Base-by-base conservation (phyloP, 2,113 vertebrate genomes). In the Pavo muticus region DNA sequence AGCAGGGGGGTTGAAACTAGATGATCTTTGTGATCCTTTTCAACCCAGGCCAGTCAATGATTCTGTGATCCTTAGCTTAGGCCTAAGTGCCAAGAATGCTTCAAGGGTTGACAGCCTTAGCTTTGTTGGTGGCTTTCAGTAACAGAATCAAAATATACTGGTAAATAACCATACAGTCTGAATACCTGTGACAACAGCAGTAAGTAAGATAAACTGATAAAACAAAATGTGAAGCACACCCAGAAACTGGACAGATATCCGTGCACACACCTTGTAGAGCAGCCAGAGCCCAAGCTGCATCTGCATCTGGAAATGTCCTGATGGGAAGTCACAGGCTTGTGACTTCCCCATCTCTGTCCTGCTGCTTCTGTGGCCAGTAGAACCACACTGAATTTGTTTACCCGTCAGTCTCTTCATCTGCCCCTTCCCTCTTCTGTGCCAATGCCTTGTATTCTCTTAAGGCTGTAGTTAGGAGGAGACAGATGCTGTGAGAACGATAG, bases 371-470 rank as follows among this genome's bases (percentile, higher is more conserved):
- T 18, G 27, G 9, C 45, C 50, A 45, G 48, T 20, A 87, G 63
- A 77, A 59, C 57, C 79, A 40, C 0, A 0, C 30, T 21, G 56
- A 14, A 47, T 61, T 87, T 77, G n/a, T 57, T 24, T 14, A 13
- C 18, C 27, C 8, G 4, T 39, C 17, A 70, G 35, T 15, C n/a
- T 21, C n/a, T 71, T 68, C 23, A 3, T 9, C 52, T 1, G 0
- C 16, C 25, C 39, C 40, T 27, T 24, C 50, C 39, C 14, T 57
- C 40, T 54, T 57, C 39, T 2, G 1, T 1, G 0, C 13, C 30
- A 40, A 17, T 25, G 35, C 57, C 59, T 67, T 23, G 2, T 6
- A 11, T 13, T 40, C 56, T 35, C 13, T 39, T 10, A 20, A n/a
- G 48, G 30, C 61, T 67, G 37, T 29, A n/a, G 37, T 47, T 30